These are phyloP conservation scores for Pseudanteris insignis DNA, from an alignment of 2,888 invertebrate genomes.

Conservation along the genomic window DNA sequence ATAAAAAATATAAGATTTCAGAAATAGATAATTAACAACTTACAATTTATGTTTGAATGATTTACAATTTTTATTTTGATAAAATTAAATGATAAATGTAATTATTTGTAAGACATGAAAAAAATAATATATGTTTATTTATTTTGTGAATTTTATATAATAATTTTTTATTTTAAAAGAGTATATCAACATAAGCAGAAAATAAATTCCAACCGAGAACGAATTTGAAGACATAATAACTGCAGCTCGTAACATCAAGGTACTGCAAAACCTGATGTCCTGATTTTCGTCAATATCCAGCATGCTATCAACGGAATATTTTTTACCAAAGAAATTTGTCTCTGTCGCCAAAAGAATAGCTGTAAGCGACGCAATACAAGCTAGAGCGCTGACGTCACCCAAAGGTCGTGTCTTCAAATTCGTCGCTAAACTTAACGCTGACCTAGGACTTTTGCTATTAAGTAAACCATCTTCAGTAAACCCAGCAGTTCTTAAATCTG, in stretches of 20 bases:
- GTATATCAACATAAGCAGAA: not conserved
- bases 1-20: too few species aligned
- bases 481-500: conserved; percentile 62
- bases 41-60: too few species aligned
- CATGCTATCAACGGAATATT: conserved; percentile 52
- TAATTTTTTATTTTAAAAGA: conserved; percentile 15
- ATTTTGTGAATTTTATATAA: too few species aligned
- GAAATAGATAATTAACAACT: too few species aligned
- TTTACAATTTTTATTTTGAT: too few species aligned
- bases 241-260: conserved; percentile 60
- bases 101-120: too few species aligned
- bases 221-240: conserved; percentile 64
- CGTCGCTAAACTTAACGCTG: conserved; percentile 61
- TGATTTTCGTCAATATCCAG: conserved; percentile 49
- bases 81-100: too few species aligned
- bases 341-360: conserved; percentile 59
- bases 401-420: conserved; percentile 60
- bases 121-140: too few species aligned
- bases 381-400: conserved; percentile 61
- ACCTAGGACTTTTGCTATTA: conserved; percentile 54
- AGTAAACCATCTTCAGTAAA: conserved; percentile 57
- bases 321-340: conserved; percentile 56
- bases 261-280: conserved; percentile 57
- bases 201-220: conserved; percentile 56
- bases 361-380: conserved; percentile 61